A percentile compares a stretch with the other conserved stretches of the same genome.
phyloP scores from a whole-genome alignment of 2,797 vertebrate species.

The Novumbra hubbsi region DNA sequence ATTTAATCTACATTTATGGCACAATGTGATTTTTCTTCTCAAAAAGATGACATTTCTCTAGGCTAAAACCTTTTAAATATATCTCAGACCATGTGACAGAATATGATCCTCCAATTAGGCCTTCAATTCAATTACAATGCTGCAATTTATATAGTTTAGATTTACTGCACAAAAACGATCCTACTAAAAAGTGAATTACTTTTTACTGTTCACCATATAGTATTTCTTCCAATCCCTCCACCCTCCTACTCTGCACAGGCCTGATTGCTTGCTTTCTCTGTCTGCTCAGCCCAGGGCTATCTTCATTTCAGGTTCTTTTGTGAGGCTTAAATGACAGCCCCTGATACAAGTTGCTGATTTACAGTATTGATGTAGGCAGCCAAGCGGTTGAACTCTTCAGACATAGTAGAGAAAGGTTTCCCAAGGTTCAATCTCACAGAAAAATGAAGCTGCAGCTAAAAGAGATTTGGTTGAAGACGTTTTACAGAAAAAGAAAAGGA shows the following conservation, averaged over 20 bases:
- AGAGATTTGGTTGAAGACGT: conserved; percentile 1
- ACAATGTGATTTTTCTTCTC: no score
- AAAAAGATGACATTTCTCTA: no score
- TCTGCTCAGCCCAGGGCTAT: background rate
- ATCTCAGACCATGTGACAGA: no score
- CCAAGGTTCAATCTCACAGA: background rate
- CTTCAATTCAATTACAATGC: conserved; percentile 60
- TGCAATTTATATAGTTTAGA: conserved; percentile 65
- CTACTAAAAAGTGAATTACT: conserved; percentile 19
- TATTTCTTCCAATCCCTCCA: background rate
- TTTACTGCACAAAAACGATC: conserved; percentile 36
- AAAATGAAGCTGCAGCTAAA: background rate
- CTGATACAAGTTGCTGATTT: conserved; percentile 16
- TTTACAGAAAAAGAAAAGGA: background rate
- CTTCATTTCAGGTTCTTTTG: conserved; percentile 18
- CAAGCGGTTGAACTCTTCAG: background rate
- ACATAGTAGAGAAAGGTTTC: background rate
- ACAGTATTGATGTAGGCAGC: background rate
- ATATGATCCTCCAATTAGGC: conserved; percentile 32
- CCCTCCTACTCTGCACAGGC: background rate
- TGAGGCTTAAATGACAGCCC: conserved; percentile 28
- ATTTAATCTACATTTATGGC: no score
- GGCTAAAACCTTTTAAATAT: no score
- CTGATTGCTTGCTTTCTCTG: background rate
- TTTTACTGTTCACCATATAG: conserved; percentile 13